These are phyloP conservation scores for Adineta ricciae DNA, from an alignment of 2,888 invertebrate species.

Conservation along the genomic window DNA sequence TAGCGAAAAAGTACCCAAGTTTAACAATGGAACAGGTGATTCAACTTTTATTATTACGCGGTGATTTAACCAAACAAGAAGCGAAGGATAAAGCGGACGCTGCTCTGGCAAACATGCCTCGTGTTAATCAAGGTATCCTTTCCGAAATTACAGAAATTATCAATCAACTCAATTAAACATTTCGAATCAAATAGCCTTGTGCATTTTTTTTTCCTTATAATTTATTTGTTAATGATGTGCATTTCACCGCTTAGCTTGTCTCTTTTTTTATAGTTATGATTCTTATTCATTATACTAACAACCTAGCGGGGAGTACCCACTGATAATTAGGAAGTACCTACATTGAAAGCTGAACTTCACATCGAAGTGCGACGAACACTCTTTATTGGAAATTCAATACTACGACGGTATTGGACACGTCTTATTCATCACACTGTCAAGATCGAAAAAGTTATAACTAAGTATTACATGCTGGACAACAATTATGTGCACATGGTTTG, in stretches of 20 bases:
- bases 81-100: conserved; percentile 4
- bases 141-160: conserved; percentile 9
- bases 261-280: neutral
- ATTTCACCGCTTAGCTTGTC: neutral
- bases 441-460: neutral
- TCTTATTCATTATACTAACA: neutral
- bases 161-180: neutral
- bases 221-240: no score
- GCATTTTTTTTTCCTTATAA: no score
- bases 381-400: no score
- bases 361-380: no score
- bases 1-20: neutral
- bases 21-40: neutral
- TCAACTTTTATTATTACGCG: neutral
- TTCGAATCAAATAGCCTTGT: no score
- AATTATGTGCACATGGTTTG: neutral
- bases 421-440: no score
- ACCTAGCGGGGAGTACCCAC: no score
- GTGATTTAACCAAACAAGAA: conserved; percentile 1
- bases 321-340: no score
- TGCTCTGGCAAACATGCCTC: neutral
- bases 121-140: neutral
- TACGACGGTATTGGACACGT: no score
- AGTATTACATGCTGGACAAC: neutral
- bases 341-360: no score